Percentiles rank a stretch among this genome's conserved stretches.
Conservation (phyloP, 53 echinoderm and acorn worm genomes). For the Crossaster papposus region DNA sequence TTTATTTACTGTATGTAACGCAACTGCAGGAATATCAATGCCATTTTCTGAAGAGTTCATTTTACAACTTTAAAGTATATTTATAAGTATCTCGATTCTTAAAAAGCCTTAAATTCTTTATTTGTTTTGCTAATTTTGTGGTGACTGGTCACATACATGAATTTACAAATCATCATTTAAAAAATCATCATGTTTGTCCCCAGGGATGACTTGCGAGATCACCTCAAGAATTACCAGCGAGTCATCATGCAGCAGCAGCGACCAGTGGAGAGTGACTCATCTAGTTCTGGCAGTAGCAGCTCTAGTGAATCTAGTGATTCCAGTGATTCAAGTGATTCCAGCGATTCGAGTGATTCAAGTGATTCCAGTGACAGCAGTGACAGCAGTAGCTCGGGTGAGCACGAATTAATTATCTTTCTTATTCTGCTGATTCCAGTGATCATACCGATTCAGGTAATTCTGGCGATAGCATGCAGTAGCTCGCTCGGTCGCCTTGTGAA, state of each 20-base stretch:
- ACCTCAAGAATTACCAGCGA: conserved; percentile 86
- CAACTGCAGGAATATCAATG: no score
- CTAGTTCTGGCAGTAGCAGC: conserved; percentile 13
- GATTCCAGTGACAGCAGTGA: conserved; percentile 54
- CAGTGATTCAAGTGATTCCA: conserved; percentile 54
- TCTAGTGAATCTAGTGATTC: conserved; percentile 38
- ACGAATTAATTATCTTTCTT: no score
- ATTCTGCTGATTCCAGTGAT: neutral
- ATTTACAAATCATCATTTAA: neutral
- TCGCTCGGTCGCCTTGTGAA: neutral
- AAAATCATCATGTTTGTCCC: neutral
- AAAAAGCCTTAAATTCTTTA: no score
- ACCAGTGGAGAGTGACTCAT: conserved; percentile 65
- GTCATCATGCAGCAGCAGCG: conserved; percentile 95
- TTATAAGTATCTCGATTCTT: no score
- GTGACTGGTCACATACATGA: no score
- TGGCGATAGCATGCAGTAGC: neutral
- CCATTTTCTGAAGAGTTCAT: no score
- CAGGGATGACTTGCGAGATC: conserved; percentile 94
- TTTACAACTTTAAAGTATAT: no score
- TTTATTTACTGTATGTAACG: no score
- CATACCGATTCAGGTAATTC: neutral
- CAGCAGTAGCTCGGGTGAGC: conserved; percentile 39
- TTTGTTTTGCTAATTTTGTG: no score
- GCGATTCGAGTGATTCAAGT: conserved; percentile 53